Conservation (phyloP, 2,113 vertebrate genomes). For the Eublepharis macularius region DNA sequence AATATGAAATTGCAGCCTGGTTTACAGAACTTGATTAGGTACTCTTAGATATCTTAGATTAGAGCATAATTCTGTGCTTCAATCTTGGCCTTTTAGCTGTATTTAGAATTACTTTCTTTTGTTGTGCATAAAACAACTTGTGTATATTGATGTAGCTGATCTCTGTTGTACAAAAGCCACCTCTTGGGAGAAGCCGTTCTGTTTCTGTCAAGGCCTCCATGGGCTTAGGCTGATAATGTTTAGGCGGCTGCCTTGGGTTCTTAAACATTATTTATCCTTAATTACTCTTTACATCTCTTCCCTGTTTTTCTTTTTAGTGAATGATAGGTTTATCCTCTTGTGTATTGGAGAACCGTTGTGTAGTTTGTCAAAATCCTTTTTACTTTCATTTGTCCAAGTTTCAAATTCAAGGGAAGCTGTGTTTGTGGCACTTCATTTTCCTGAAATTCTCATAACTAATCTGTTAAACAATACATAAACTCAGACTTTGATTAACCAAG, state of each 20-base stretch:
- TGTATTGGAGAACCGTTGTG: background rate
- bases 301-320: background rate
- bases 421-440: background rate
- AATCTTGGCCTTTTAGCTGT: background rate
- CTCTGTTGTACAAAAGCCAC: background rate
- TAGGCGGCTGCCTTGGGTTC: background rate
- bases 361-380: background rate
- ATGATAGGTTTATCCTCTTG: background rate
- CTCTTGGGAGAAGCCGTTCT: background rate
- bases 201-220: background rate
- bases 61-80: too few relatives aligned
- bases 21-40: background rate
- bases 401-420: background rate
- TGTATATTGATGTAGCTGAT: background rate
- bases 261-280: conserved; percentile 11
- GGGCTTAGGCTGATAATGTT: background rate
- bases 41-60: too few relatives aligned
- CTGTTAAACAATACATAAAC: too few relatives aligned
- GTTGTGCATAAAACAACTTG: background rate
- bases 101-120: background rate
- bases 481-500: background rate
- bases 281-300: background rate
- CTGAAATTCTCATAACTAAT: background rate
- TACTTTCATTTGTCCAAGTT: background rate
- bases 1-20: background rate